Conservation (phyloP, 2,888 invertebrate genomes). For the Neelides folsomi region DNA sequence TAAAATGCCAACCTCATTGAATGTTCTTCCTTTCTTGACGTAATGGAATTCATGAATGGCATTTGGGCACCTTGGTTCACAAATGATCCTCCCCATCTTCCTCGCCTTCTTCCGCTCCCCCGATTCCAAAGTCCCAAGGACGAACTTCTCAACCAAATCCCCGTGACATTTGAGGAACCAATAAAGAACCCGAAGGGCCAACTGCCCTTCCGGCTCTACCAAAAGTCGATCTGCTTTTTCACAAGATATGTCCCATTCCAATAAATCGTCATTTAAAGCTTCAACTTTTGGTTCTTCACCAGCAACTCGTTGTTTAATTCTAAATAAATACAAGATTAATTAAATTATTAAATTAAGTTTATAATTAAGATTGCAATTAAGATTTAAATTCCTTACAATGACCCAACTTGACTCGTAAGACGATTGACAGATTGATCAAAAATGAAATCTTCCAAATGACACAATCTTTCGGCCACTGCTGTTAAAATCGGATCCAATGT, state of each 20-base stretch:
- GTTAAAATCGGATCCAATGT: conserved; percentile 27
- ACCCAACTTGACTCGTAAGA: conserved; percentile 31
- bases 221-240: conserved; percentile 28
- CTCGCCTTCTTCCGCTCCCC: not conserved
- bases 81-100: conserved; percentile 2
- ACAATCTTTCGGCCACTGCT: conserved; percentile 33
- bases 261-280: conserved; percentile 9
- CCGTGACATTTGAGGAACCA: conserved; percentile 30
- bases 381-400: conserved; percentile 23
- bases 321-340: too few relatives aligned
- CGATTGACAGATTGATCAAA: conserved; percentile 33
- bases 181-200: conserved; percentile 25
- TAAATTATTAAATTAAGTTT: too few relatives aligned
- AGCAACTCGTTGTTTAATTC: conserved; percentile 9
- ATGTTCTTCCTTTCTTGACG: conserved; percentile 29
- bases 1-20: conserved; percentile 26
- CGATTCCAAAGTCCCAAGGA: conserved; percentile 15
- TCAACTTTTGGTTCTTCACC: conserved; percentile 3
- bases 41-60: conserved; percentile 31
- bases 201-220: conserved; percentile 29
- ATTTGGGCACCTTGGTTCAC: conserved; percentile 10
- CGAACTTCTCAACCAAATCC: conserved; percentile 24
- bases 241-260: conserved; percentile 24
- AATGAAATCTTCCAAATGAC: conserved; percentile 32
- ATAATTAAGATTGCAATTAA: conserved; percentile 1